phyloP scores from a whole-genome alignment of 2,888 invertebrate genomes.

The Nineta flava region DNA sequence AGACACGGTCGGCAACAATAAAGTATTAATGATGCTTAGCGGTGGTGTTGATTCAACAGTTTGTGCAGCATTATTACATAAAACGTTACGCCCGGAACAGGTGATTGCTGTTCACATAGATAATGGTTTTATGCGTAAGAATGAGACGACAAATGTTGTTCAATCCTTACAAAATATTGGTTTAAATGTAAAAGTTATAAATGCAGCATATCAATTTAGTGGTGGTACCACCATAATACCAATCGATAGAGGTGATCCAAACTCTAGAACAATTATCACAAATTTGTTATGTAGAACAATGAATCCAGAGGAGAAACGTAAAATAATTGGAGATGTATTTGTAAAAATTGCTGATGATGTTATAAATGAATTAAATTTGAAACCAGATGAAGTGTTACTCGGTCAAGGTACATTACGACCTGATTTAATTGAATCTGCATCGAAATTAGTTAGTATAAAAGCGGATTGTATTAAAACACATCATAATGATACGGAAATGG shows the following conservation, averaged over 20 bases:
- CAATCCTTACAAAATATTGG: slow-evolving; percentile 69
- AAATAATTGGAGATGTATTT: slow-evolving; percentile 98
- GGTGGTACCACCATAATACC: slow-evolving; percentile 71
- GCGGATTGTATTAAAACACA: slow-evolving; percentile 98
- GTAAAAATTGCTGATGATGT: slow-evolving; percentile 86
- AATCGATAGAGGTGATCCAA: slow-evolving; percentile 31
- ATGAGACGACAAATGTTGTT: slow-evolving; percentile 81
- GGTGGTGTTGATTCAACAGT: slow-evolving; percentile 99
- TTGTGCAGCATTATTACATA: slow-evolving; percentile 86
- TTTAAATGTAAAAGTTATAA: slow-evolving; percentile 53
- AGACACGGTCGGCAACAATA: slow-evolving; percentile 7
- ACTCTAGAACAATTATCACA: slow-evolving; percentile 47
- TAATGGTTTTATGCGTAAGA: slow-evolving; percentile 97
- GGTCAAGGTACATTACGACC: slow-evolving; percentile 94
- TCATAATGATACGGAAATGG: slow-evolving; percentile 96
- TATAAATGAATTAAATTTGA: slow-evolving; percentile 71
- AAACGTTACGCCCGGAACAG: slow-evolving; percentile 76
- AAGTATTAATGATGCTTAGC: slow-evolving; percentile 67
- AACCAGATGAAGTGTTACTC: slow-evolving; percentile 81
- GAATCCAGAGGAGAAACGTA: slow-evolving; percentile 95
- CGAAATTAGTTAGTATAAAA: slow-evolving; percentile 57
- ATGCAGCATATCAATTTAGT: slow-evolving; percentile 54
- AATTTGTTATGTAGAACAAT: slow-evolving; percentile 70
- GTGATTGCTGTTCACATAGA: slow-evolving; percentile 95
- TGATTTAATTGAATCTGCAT: slow-evolving; percentile 96